Evolutionary conservation across 2,113 vertebrate genomes (phyloP).

Genomic region (Anser cygnoides): DNA sequence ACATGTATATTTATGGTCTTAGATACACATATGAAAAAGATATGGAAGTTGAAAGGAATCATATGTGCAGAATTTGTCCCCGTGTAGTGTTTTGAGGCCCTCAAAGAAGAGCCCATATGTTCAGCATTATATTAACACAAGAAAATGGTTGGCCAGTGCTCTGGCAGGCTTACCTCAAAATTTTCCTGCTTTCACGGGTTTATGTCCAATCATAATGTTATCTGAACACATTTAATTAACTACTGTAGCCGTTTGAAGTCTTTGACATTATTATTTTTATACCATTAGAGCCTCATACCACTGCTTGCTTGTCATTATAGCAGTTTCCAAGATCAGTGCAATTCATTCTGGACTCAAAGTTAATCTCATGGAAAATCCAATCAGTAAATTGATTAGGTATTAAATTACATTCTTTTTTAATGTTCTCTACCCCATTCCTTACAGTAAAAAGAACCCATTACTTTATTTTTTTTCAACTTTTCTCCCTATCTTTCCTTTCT

Average conservation of each 20-base stretch:
- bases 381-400: constrained; percentile 71
- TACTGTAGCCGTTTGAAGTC: constrained; percentile 52
- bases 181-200: constrained; percentile 26
- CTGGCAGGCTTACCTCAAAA: constrained; percentile 23
- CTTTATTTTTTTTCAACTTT: background rate
- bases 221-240: constrained; percentile 69
- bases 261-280: constrained; percentile 51
- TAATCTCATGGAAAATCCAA: constrained; percentile 71
- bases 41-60: background rate
- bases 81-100: background rate
- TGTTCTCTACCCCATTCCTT: constrained; percentile 20
- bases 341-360: constrained; percentile 55
- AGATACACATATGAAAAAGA: background rate
- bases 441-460: constrained; percentile 6
- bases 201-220: constrained; percentile 50
- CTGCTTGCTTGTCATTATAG: constrained; percentile 45
- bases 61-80: background rate
- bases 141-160: background rate
- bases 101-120: constrained; percentile 15
- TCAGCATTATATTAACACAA: background rate
- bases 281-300: background rate
- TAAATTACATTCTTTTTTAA: constrained; percentile 68
- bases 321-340: constrained; percentile 31
- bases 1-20: background rate
- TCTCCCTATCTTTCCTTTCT: background rate